phyloP scores from a whole-genome alignment of 1,140 invertebrate species.

The Bombyx mori region DNA sequence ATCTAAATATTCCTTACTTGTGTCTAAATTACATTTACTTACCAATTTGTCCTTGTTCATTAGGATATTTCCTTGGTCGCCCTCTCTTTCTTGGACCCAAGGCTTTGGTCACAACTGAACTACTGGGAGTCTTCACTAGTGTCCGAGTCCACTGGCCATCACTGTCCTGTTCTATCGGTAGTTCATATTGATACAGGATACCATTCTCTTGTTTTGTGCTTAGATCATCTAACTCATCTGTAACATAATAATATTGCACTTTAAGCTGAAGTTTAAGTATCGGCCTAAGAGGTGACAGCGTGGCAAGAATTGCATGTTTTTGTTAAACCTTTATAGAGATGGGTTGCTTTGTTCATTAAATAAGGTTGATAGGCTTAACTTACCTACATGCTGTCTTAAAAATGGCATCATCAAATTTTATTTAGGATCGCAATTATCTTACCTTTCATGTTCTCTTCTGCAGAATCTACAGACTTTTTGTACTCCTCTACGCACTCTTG shows the following conservation, averaged over 20 bases:
- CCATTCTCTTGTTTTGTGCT: constrained; percentile 70
- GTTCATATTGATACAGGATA: constrained; percentile 58
- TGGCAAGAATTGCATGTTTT: too few relatives aligned
- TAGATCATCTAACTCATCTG: constrained; percentile 9
- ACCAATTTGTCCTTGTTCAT: constrained; percentile 65
- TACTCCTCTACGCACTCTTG: constrained; percentile 67
- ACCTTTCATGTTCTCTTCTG: constrained; percentile 10
- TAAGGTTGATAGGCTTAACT: too few relatives aligned
- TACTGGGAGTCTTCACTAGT: constrained; percentile 34
- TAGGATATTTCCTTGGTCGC: constrained; percentile 64
- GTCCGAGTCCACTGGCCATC: constrained; percentile 47
- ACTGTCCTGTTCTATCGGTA: constrained; percentile 62
- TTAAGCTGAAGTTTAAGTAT: too few relatives aligned
- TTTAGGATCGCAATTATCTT: constrained; percentile 1
- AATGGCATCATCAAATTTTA: too few relatives aligned
- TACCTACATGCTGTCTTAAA: too few relatives aligned
- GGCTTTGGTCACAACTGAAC: constrained; percentile 52
- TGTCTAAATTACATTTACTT: constrained; percentile 10
- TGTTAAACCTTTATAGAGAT: too few relatives aligned
- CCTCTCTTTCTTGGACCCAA: constrained; percentile 51
- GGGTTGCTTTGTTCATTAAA: too few relatives aligned
- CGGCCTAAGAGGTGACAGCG: too few relatives aligned
- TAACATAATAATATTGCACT: too few relatives aligned
- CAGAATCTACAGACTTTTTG: constrained; percentile 23
- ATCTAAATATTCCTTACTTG: not conserved